phyloP scores from a whole-genome alignment of 2,888 invertebrate species.

The Leucania comma region DNA sequence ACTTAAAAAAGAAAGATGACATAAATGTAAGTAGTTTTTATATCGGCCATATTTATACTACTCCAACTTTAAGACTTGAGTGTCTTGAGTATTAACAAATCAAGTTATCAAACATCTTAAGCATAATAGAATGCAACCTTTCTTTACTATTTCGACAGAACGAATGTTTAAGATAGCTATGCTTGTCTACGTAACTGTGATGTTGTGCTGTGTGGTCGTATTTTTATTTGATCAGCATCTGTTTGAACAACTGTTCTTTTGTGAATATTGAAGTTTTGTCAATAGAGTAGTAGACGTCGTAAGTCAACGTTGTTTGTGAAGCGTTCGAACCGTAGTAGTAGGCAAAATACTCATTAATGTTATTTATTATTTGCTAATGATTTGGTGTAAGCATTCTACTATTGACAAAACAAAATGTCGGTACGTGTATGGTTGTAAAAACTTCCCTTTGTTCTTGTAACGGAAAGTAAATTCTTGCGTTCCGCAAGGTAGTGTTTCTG shows the following conservation, averaged over 20 bases:
- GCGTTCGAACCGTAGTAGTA: conserved; percentile 14
- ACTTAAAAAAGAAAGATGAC: not conserved
- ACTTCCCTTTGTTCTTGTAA: conserved; percentile 5
- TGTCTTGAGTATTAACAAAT: conserved; percentile 43
- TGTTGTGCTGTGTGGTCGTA: conserved; percentile 61
- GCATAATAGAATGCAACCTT: conserved; percentile 56
- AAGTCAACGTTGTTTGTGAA: conserved; percentile 21
- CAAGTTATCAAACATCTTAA: conserved; percentile 58
- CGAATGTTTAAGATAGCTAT: conserved; percentile 37
- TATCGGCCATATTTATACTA: conserved; percentile 9
- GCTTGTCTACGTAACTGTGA: conserved; percentile 51
- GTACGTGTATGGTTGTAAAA: not conserved
- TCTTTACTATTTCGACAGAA: conserved; percentile 55
- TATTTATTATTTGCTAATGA: conserved; percentile 30
- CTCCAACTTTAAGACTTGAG: conserved; percentile 33
- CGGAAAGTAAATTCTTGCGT: conserved; percentile 16
- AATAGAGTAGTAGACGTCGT: conserved; percentile 41
- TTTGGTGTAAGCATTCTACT: conserved; percentile 1
- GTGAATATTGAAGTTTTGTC: conserved; percentile 60
- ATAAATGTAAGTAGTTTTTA: conserved; percentile 15
- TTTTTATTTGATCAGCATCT: conserved; percentile 61
- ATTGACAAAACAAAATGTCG: conserved; percentile 8
- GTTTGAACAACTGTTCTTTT: conserved; percentile 68
- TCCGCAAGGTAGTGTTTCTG: conserved; percentile 35
- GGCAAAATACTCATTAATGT: conserved; percentile 24